Evolutionary conservation across 2,888 invertebrate species (phyloP).

Genomic region (Leuctra nigra): DNA sequence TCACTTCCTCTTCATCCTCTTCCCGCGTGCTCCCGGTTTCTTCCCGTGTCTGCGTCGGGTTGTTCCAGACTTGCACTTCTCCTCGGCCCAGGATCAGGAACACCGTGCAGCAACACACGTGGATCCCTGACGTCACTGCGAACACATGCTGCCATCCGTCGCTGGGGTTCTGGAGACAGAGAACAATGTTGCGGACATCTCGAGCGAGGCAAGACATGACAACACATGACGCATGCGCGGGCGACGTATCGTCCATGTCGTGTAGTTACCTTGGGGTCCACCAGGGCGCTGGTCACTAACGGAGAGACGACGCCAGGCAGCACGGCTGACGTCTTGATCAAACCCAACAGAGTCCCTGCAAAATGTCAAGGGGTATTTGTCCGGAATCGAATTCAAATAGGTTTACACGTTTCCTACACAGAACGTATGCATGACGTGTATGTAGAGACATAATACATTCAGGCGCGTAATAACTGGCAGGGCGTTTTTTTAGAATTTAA

Average conservation of each 20-base stretch:
- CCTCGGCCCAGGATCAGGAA: slow-evolving; percentile 35
- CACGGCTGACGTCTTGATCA: slow-evolving; percentile 35
- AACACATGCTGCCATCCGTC: slow-evolving; percentile 34
- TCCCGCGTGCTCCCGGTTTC: background rate
- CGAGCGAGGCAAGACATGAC: background rate
- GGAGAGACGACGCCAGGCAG: slow-evolving; percentile 36
- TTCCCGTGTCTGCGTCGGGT: background rate
- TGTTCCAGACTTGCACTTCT: slow-evolving; percentile 36
- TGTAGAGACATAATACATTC: too few species aligned
- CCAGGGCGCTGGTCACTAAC: slow-evolving; percentile 30
- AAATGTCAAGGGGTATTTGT: slow-evolving; percentile 22
- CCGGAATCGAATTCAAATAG: slow-evolving; percentile 23
- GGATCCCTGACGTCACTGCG: slow-evolving; percentile 32
- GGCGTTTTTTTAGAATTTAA: too few species aligned
- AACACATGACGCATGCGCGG: background rate
- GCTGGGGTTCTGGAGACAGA: slow-evolving; percentile 28
- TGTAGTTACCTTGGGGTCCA: slow-evolving; percentile 32
- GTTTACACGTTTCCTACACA: too few species aligned
- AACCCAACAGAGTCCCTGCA: slow-evolving; percentile 33
- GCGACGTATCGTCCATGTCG: too few species aligned
- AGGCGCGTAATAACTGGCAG: too few species aligned
- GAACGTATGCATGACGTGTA: too few species aligned
- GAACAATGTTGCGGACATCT: too few species aligned
- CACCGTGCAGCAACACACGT: slow-evolving; percentile 32
- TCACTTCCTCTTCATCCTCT: background rate